Base-by-base conservation (phyloP, 2,797 vertebrate genomes). In the Pangasius mekongensis region DNA sequence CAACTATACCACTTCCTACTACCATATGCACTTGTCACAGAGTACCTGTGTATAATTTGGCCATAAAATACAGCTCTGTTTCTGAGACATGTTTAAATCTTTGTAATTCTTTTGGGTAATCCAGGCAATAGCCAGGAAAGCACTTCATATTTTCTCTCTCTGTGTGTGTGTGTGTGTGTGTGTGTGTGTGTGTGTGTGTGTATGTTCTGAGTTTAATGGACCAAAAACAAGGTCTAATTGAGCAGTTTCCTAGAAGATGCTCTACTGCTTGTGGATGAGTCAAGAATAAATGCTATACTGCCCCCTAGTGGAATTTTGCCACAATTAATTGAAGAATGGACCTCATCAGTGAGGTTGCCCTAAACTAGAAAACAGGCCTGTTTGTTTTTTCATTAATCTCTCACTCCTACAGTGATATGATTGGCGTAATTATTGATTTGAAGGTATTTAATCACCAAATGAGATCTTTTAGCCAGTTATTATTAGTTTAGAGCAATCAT, bases 141-240 rank as follows among this genome's bases (percentile, higher is more conserved):
- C 33, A 18, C 20, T 8, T 56, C 49, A 7, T 27, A 49, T 14
- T 3, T 14, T 22, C n/a, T 78, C 49, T 56, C 77, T 5, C 52
- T 33, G 52, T 80, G 52, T 36, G 73, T 77, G 43, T 76, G 74
- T 77, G 74, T 84, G 86, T 91, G 88, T 90, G 92, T 91, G 88
- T 92, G 86, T 89, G 90, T 80, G 67, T 77, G 71, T 47, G 71
- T 76, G 39, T 77, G 74, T 30, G 47, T 52, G 74, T 54, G 74
- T 84, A 85, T 91, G 88, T 52, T 52, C 14, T 77, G 47, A 36
- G 86, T 89, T 91, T 91, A 88, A 89, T 90, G 87, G 91, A 93
- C 90, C 91, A 94, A 92, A 91, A 93, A 93, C 92, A 90, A 91
- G 86, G 84, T 93, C 90, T 93, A 91, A 95, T 93, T 93, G 87